Evolutionary conservation across 1,140 invertebrate species (phyloP), one percentile per base, ranked within the genome.

Genomic region (Bombyx mandarina): DNA sequence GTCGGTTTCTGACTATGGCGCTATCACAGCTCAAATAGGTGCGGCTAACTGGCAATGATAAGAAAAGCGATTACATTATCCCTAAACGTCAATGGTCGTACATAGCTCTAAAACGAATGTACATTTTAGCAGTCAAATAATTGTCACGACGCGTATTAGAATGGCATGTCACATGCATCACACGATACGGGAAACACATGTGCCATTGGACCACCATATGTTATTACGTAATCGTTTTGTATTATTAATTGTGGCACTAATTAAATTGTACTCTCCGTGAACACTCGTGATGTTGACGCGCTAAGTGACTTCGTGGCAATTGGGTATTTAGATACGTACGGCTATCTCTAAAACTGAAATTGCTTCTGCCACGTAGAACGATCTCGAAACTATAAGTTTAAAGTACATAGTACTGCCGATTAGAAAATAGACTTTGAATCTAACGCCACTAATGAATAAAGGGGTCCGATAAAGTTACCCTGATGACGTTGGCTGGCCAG

Each of bases 11-110:
- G 63, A 69, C 68, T 53, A 60, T 61, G 66, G 75, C 22, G 81
- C 79, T 87, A 87, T 87, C 80, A 83, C 71, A 67, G 67, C 73
- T 76, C 56, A 66, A 76, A 83, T 82, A 84, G 82, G 82, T 78
- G 81, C 79, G 78, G 82, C 78, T 78, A 6, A 12, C 71, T 71
- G 74, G 72, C 50, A 75, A 75, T 78, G 82, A 86, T 86, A 86
- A 86, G 79, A 82, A 65, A 71, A 69, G 62, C 65, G 70, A 35
- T 8, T 35, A 26, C 48, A 77, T 86, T 86, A 82, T 82, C 73
- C 82, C 78, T 75, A 66, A 73, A 66, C 74, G 75, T 79, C 71
- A 73, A 66, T 71, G 69, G 69, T 73, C 71, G 74, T 76, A 73
- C 67, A 67, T 69, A 61, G 66, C 62, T 74, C 58, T 73, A 47